Percentiles rank a stretch among this genome's conserved stretches.
phyloP scores from a whole-genome alignment of 2,888 invertebrate genomes.

The Ennomos erosarius region DNA sequence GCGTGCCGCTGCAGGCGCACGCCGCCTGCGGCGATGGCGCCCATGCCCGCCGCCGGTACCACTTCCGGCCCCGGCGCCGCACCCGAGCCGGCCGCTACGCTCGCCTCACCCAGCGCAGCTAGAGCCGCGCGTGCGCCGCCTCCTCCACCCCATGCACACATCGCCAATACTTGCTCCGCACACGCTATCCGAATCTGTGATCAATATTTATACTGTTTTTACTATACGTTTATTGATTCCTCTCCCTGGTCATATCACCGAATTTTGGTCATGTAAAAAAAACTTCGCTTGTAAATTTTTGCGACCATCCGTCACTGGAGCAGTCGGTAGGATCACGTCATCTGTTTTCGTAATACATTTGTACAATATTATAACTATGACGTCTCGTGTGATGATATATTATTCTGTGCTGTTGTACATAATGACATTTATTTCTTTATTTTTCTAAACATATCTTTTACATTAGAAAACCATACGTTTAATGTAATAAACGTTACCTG shows the following conservation, averaged over 20 bases:
- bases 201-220: background rate
- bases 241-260: too few relatives aligned
- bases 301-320: background rate
- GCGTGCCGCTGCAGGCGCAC: conserved; percentile 83
- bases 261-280: too few relatives aligned
- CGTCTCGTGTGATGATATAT: too few relatives aligned
- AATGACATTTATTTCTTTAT: too few relatives aligned
- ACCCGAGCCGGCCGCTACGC: conserved; percentile 15
- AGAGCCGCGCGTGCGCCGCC: conserved; percentile 73
- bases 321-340: background rate
- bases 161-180: conserved; percentile 93
- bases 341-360: background rate
- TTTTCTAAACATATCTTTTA: too few relatives aligned
- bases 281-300: too few relatives aligned
- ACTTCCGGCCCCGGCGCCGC: conserved; percentile 50
- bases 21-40: conserved; percentile 56
- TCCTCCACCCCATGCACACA: conserved; percentile 92
- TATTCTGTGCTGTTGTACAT: too few relatives aligned
- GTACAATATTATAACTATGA: too few relatives aligned
- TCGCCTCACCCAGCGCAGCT: conserved; percentile 64
- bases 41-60: conserved; percentile 82
- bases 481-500: conserved; percentile 63
- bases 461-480: too few relatives aligned
- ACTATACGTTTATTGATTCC: background rate
- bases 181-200: conserved; percentile 89